These are phyloP conservation scores for Dolichomitus sp. DNA, from an alignment of 2,888 invertebrate genomes.

Conservation along the genomic window DNA sequence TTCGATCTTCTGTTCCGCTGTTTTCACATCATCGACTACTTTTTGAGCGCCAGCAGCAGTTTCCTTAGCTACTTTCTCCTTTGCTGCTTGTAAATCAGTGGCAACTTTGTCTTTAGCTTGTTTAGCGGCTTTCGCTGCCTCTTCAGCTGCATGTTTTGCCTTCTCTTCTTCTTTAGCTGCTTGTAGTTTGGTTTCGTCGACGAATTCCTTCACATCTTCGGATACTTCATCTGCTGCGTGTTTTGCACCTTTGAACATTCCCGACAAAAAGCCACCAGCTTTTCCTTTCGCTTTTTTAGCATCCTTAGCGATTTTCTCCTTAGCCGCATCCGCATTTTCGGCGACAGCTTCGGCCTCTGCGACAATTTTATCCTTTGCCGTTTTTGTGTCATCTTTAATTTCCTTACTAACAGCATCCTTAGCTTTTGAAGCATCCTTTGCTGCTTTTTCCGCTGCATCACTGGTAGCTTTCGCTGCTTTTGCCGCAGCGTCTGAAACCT, in stretches of 20 bases:
- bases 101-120: constrained; percentile 58
- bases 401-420: constrained; percentile 86
- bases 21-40: constrained; percentile 87
- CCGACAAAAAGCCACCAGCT: constrained; percentile 68
- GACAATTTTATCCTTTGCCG: constrained; percentile 75
- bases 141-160: constrained; percentile 68
- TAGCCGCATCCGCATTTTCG: constrained; percentile 40
- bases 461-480: constrained; percentile 86
- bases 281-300: constrained; percentile 65
- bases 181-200: constrained; percentile 73
- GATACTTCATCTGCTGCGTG: constrained; percentile 55
- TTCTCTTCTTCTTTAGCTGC: constrained; percentile 79
- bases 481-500: constrained; percentile 86
- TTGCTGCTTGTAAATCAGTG: constrained; percentile 9
- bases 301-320: constrained; percentile 65
- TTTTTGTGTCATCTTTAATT: constrained; percentile 83
- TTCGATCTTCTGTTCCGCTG: constrained; percentile 86
- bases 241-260: constrained; percentile 69
- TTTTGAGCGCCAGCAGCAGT: constrained; percentile 79
- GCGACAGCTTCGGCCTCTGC: constrained; percentile 58
- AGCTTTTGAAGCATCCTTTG: constrained; percentile 45
- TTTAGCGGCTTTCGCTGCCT: constrained; percentile 51
- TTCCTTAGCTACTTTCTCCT: constrained; percentile 40
- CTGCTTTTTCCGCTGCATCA: constrained; percentile 45
- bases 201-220: constrained; percentile 81